A percentile compares a stretch with the other conserved stretches of the same genome.
phyloP scores from a whole-genome alignment of 2,113 vertebrate species.

The Anhinga anhinga region DNA sequence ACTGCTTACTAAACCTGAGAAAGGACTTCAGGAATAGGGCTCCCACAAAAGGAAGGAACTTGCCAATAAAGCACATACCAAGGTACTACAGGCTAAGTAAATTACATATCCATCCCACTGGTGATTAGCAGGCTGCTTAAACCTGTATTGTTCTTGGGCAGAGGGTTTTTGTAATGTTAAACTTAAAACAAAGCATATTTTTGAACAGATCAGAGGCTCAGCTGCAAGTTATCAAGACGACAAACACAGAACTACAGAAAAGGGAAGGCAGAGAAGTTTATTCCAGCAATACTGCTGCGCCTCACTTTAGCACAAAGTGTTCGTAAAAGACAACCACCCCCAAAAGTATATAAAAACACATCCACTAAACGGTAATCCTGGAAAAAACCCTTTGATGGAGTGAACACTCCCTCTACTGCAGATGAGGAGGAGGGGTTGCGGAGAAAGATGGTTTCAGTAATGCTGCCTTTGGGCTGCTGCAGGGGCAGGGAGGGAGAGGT shows the following conservation, averaged over 20 bases:
- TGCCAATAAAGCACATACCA: background rate
- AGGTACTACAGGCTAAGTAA: accelerated
- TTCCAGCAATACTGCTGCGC: constrained; percentile 21
- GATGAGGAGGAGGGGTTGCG: background rate
- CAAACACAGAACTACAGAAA: background rate
- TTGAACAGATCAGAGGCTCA: background rate
- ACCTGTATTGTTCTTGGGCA: background rate
- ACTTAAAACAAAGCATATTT: accelerated
- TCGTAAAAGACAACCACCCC: constrained; percentile 24
- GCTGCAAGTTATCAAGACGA: background rate
- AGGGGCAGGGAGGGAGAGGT: background rate
- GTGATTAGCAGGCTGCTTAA: no score
- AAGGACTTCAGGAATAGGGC: background rate
- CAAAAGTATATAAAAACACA: constrained; percentile 8
- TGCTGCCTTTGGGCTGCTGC: background rate
- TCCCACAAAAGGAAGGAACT: background rate
- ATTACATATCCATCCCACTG: accelerated
- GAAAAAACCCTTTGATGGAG: constrained; percentile 34
- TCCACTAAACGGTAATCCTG: background rate
- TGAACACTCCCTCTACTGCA: constrained; percentile 31
- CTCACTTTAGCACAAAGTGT: background rate
- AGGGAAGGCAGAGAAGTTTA: constrained; percentile 68
- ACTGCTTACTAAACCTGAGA: accelerated
- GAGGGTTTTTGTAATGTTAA: background rate
- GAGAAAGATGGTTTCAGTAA: background rate